Base-by-base conservation (phyloP, 1,140 invertebrate species). In the Bombus ignitus region DNA sequence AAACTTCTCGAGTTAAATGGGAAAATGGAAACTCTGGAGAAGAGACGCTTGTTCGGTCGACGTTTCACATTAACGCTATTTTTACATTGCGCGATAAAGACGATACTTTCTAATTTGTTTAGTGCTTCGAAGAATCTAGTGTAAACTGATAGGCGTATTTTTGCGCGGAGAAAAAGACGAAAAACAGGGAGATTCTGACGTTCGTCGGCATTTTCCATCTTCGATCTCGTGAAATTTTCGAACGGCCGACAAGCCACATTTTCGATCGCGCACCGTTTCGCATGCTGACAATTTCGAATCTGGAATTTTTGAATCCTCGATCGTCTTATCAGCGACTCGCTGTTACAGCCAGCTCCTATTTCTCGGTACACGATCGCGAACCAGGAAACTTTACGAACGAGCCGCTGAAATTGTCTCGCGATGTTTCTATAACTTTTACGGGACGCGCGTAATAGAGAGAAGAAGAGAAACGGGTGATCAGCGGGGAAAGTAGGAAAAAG, bases 31-130 rank as follows among this genome's bases (percentile, higher is more conserved):
- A 81, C 22, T 59, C 70, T 39, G 47, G 18, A 25, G 28, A 39
- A 62, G 42, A 15, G 47, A 32, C n/a, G 44, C n/a, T 22, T 13
- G n/a, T 37, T 22, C 80, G 71, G 65, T 47, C 44, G 44, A 82
- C 12, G 47, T 32, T 75, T 75, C 62, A n/a, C 72, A 5, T 22
- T n/a, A 53, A 73, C 79, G 71, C 81, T 82, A 82, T 74, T 82
- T 75, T 82, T 82, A 65, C 81, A 75, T 62, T 73, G 25, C 39
- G 57, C 71, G 35, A 47, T 62, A 66, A 75, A 10, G 13, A 47
- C 47, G 42, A 32, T 65, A 81, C 53, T 18, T 81, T 35, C 35
- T 62, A 37, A 44, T 47, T 44, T n/a, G 39, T 68, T 79, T 35
- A 68, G 42, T 35, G 77, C 42, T 79, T 72, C 5, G 65, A 35